Evolutionary conservation across 2,113 vertebrate genomes (phyloP).

Genomic region (Pionites leucogaster): DNA sequence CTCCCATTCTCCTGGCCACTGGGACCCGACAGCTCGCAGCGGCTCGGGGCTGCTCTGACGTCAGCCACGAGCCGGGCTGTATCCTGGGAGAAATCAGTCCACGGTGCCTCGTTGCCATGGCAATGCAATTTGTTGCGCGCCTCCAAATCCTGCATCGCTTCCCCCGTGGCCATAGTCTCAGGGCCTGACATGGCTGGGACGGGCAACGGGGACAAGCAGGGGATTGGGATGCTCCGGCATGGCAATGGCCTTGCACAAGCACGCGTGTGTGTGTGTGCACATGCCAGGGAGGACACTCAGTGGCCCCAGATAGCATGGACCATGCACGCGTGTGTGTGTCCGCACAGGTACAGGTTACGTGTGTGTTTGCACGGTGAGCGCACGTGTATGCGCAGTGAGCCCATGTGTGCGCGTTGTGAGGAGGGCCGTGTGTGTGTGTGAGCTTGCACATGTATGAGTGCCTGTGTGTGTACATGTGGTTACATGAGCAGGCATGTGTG

Average conservation of each 20-base stretch:
- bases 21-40: background rate
- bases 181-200: background rate
- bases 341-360: accelerated
- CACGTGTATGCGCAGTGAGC: background rate
- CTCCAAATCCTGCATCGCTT: slow-evolving; percentile 46
- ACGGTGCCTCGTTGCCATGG: slow-evolving; percentile 91
- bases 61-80: slow-evolving; percentile 77
- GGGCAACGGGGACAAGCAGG: background rate
- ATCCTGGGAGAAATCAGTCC: slow-evolving; percentile 85
- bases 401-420: background rate
- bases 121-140: slow-evolving; percentile 83
- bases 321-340: accelerated
- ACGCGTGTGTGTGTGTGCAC: background rate
- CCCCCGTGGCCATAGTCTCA: background rate
- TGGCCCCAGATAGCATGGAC: no score
- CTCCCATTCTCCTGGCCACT: background rate
- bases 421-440: background rate
- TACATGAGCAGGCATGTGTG: accelerated
- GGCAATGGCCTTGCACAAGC: accelerated
- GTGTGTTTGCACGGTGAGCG: accelerated
- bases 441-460: no score
- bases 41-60: slow-evolving; percentile 56
- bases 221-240: background rate
- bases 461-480: background rate
- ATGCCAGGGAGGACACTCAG: background rate